Evolutionary conservation across 1,140 invertebrate species (phyloP), one percentile per base, ranked within the genome.

Genomic region (Drosophila sp.): DNA sequence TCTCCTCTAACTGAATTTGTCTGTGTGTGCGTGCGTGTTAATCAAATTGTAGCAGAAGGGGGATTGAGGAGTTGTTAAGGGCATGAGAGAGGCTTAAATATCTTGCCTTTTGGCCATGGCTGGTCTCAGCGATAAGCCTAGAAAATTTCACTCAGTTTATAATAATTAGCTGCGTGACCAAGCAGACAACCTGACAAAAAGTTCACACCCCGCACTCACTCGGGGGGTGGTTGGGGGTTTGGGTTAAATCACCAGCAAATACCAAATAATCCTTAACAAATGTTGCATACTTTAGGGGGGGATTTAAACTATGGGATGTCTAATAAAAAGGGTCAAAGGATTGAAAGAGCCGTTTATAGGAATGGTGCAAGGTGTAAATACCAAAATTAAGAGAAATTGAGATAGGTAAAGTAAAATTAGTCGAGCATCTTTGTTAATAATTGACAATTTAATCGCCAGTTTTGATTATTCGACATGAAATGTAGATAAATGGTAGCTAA

Each of bases 81-180:
- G 55, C 50, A 60, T 66, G 55, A 41, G 64, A 32, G 47, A 60
- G 58, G 63, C 63, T 65, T 60, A 62, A 60, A 70, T 64, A 78
- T 77, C 62, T 66, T 72, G 79, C 73, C 83, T 74, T 78, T 70
- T 76, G 60, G 68, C 30, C 23, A 47, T 47, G 4, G 8, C 44
- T 50, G 44, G 67, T 60, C 3, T 54, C 60, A 47, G 32, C 32
- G 76, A 69, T 72, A 61, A 72, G 72, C 67, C 47, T 29, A 40
- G 50, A 50, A 58, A 40, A 81, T 89, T 76, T 86, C 76, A 27
- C 44, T 77, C 72, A 79, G 76, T 70, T 89, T 86, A 77, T 64
- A 82, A 74, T 86, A 86, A 89, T 86, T 86, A 87, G 81, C 77
- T 68, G 81, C 47, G 65, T 81, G 79, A 50, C 44, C 44, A 66